Base-by-base conservation (phyloP, 2,888 invertebrate species). In the Blastobasis adustella region DNA sequence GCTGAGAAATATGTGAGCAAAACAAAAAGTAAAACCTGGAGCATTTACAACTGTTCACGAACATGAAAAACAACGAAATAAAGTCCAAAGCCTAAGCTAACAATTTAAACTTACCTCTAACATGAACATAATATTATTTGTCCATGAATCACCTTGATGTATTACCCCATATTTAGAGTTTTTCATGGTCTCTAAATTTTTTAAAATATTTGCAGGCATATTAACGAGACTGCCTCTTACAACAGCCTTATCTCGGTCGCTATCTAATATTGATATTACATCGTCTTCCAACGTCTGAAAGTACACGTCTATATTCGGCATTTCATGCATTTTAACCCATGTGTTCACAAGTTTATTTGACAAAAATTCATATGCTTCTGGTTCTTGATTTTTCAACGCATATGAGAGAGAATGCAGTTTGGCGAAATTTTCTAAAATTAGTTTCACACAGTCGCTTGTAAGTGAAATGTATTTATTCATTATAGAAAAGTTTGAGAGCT, bases 401-500 rank as follows among this genome's bases (percentile, higher is more conserved):
- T 59, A 74, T 4, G 71, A 69, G 0, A 70, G 46, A 0, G 72
- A 60, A 57, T 76, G 75, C 0, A 67, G 57, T 5, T 46, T 55
- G 4, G 72, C 70, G 38, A 73, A 63, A 41, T 63, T 62, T 52
- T 65, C 67, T 0, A 76, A 46, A 0, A 62, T 56, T 1, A 69
- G 47, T 58, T 55, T 65, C 0, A 75, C 54, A 39, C 9, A 38
- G 4, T 42, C 50, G 38, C 43, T 43, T 1, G 10, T 42, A 5
- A 50, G 47, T 23, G 50, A 43, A 5, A 9, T 37, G 6, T 65
- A 58, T 60, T 65, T 65, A 46, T 73, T 63, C 1, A 70, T 41
- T 59, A 73, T 70, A 9, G 50, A 43, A 50, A 60, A 71, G 39
- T 61, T 55, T 5, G 50, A 51, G 1, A 55, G 58, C 3, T 51